Base-by-base conservation (phyloP, 2,113 vertebrate species). In the Rousettus leschenaultii region DNA sequence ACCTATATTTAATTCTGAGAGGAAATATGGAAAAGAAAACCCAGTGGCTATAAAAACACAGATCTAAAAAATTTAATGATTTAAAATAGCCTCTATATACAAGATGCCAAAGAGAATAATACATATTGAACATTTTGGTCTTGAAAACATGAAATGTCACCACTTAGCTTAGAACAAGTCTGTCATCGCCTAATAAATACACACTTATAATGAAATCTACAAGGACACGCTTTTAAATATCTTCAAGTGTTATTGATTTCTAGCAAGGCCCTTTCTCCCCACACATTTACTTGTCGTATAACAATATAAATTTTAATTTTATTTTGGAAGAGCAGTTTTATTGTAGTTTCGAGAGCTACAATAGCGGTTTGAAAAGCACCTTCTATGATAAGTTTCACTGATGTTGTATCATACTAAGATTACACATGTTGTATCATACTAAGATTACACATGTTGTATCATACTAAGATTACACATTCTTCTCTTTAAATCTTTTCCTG, bases 31-130 rank as follows among this genome's bases (percentile, higher is more conserved):
- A 92, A 96, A 97, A 93, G 97, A 97, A 87, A 96, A 89, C 80
- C 26, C 45, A 95, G 43, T 80, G 35, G 78, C 68, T 93, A 65
- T 45, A 61, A 97, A 98, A 98, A 96, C 35, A 89, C 43, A 57
- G 65, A 74, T 90, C 19, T 61, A 85, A 97, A 97, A 16, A 96
- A 96, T 98, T 98, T 98, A 98, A 98, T 0, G 78, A 85, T 97
- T 97, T 45, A 73, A 97, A 97, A 93, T 0, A 92, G 57, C n/a
- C 51, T 97, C 86, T 98, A 98, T 53, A 86, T 98, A 98, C 59
- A 89, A 77, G 78, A 92, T 51, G 97, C 94, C 79, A 84, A 53
- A 86, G 88, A 97, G 55, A 96, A 33, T 79, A 89, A 95, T 95
- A 98, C n/a, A 94, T n/a, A 78, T 79, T 91, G 93, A 88, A 85